A percentile compares a stretch with the other conserved stretches of the same genome.
These are phyloP conservation scores for Phylloscopus trochiloides DNA, from an alignment of 2,113 vertebrate species.

Conservation along the genomic window DNA sequence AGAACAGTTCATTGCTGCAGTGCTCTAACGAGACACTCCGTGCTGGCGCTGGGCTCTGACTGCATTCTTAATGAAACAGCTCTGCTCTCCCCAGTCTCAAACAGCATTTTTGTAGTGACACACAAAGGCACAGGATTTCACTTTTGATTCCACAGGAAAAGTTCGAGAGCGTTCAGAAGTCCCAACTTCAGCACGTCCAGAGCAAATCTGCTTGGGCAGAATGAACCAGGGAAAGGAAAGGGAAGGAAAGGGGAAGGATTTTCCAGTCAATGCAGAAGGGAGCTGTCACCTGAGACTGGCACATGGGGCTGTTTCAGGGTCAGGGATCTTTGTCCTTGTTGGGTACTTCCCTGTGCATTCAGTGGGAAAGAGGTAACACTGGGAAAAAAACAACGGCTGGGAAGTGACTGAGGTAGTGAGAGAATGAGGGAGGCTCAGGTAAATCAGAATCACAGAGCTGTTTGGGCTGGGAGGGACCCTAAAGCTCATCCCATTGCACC, in stretches of 20 bases:
- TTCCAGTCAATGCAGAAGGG: neutral
- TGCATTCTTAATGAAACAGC: neutral
- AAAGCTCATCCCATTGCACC: neutral
- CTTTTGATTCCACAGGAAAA: neutral
- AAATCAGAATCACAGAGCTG: neutral
- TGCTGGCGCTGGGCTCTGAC: neutral
- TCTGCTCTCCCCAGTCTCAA: neutral
- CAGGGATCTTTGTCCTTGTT: neutral
- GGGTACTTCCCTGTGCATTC: neutral
- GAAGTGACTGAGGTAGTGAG: neutral
- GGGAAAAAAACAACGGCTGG: neutral
- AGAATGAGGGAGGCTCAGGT: neutral
- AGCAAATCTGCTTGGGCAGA: neutral
- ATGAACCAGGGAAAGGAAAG: neutral
- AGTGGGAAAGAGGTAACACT: neutral
- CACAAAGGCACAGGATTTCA: neutral
- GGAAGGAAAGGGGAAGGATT: neutral
- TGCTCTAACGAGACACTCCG: neutral
- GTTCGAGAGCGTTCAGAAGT: neutral
- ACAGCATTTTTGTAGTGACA: neutral
- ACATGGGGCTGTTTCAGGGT: fast-evolving
- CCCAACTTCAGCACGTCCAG: neutral
- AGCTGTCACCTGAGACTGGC: fast-evolving
- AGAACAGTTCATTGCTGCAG: neutral
- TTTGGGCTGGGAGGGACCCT: neutral